Evolutionary conservation across 2,113 vertebrate genomes (phyloP).

Genomic region (Corythaixoides concolor): DNA sequence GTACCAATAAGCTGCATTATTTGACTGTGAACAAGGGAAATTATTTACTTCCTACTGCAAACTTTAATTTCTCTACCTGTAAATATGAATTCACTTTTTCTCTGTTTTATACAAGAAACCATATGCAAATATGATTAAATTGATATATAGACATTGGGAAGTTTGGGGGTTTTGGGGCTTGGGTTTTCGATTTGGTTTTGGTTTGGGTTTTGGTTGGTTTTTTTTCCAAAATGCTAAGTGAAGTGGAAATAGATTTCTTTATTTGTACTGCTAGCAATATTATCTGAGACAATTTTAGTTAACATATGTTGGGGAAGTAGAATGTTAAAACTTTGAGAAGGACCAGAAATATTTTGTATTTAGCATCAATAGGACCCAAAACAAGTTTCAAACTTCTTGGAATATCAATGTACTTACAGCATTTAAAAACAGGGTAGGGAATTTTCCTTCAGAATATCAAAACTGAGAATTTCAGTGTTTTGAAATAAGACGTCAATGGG

Average conservation of each 20-base stretch:
- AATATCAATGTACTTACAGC: not conserved
- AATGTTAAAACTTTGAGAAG: not conserved
- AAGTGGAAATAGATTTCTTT: not conserved
- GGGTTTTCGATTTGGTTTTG: too few species aligned
- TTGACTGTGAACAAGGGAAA: too few species aligned
- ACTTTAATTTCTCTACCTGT: too few species aligned
- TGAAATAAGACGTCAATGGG: not conserved
- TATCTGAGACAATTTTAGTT: not conserved
- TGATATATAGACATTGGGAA: too few species aligned
- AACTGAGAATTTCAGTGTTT: not conserved
- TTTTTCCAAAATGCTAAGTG: too few species aligned
- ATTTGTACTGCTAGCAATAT: not conserved
- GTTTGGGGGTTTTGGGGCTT: too few species aligned
- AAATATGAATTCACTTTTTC: too few species aligned
- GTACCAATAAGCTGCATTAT: too few species aligned
- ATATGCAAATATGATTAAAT: too few species aligned
- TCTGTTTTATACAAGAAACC: too few species aligned
- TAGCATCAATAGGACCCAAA: not conserved
- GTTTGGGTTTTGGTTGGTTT: too few species aligned
- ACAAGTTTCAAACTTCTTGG: not conserved
- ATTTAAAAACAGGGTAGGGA: not conserved
- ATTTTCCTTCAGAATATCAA: not conserved
- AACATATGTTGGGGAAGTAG: not conserved
- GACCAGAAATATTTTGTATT: not conserved
- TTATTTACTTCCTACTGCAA: too few species aligned